Evolutionary conservation across 1,140 invertebrate genomes (phyloP), one percentile per base, ranked within the genome.

Genomic region (Muscidifurax raptorellus): DNA sequence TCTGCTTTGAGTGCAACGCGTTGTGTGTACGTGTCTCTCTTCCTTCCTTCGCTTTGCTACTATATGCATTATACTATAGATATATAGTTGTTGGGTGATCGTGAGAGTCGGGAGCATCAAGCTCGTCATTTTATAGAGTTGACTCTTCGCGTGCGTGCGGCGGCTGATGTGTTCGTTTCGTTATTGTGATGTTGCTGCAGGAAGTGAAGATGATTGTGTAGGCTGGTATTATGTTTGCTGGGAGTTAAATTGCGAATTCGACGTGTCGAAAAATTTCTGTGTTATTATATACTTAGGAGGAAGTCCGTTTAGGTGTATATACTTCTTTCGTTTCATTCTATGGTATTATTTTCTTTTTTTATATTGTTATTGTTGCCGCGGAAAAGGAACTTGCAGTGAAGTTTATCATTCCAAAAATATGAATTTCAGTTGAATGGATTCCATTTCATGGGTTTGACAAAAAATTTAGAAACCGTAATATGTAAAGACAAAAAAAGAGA

Each of bases 141-240:
- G 52, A 59, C 52, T 22, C 22, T 59, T 59, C 7, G 52, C 52
- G 52, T 59, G 52, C 22, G 18, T 59, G 22, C 18, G n/a, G 22
- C 15, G 7, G 52, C 22, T n/a, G 52, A 59, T 59, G 52, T 59
- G 52, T 59, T n/a, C 18, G 52, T 59, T 59, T 59, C 52, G 52
- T 59, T 59, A 59, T 59, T 59, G 22, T n/a, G 12, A 52, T 59
- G 18, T 59, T 59, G 52, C 52, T 59, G 22, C 52, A 59, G 52
- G 52, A 59, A 59, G 52, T 59, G 52, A 59, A 59, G 52, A 59
- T 59, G 52, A 59, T 59, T 59, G 52, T 59, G 52, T 59, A 59
- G 52, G 52, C 52, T 59, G 15, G 52, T 7, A 59, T 59, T n/a
- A 59, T 59, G 18, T 15, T n/a, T 7, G 18, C 4, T 59, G 18